Evolutionary conservation across 2,113 vertebrate species (phyloP), one percentile per base, ranked within the genome.

Genomic region (Oreocharis arfaki): DNA sequence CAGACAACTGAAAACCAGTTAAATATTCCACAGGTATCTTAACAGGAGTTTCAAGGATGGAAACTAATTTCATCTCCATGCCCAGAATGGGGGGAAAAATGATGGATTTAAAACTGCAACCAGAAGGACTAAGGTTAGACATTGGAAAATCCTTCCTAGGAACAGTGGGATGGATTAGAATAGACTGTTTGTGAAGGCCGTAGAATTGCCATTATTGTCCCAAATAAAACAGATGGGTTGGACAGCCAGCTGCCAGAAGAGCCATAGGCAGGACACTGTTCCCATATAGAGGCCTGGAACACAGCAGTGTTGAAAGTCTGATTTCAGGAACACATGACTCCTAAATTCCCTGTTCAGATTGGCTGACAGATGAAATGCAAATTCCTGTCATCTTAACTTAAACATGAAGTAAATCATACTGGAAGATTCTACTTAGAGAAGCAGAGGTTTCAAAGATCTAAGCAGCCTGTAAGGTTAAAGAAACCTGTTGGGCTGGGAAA

Each of bases 211-310:
- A 13, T 41, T 80, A 24, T 37, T 64, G 9, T 69, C 55, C 27
- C 50, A 60, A 19, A 37, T n/a, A 63, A 73, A 87, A 60, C 10
- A 73, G 26, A 37, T 11, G 42, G 7, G 33, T 26, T 69, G n/a
- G 35, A 63, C 39, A 77, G 64, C 30, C 20, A 65, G 59, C 33
- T 64, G 27, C 14, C 35, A 69, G 42, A 73, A 64, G 44, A 87
- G n/a, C 19, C 47, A n/a, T 0, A 71, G 30, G 30, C 22, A 55
- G 39, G n/a, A 13, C 32, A 87, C 1, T 44, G 37, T 44, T 47
- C 41, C 55, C 11, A 12, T 0, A 9, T 0, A 63, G 28, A 69
- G 30, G 14, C 17, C 41, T 3, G 2, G 32, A 77, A 65, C 1
- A 0, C 77, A 93, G 19, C 57, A 39, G 44, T 3, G 52, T 41